Base-by-base conservation (phyloP, 2,797 vertebrate genomes). In the Cyprinodon diabolis region DNA sequence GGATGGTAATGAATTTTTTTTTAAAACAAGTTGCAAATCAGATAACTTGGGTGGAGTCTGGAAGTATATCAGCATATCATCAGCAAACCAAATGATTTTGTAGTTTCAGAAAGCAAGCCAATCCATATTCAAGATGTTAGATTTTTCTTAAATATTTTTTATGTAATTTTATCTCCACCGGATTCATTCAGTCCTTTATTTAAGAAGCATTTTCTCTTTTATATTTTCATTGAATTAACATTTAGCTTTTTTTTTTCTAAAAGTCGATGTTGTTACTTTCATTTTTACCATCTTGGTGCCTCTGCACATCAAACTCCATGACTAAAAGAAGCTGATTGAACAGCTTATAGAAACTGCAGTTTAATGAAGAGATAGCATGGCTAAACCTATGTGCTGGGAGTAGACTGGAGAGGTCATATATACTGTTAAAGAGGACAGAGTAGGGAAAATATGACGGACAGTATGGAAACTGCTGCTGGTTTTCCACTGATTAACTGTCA, bases 351-450 rank as follows among this genome's bases (percentile, higher is more conserved):
- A 80, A 80, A 81, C 86, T 71, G 86, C 72, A 19, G 77, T 71
- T 89, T 90, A 90, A 92, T 92, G 89, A 89, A 90, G 89, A 84
- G 84, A 83, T 83, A 85, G 82, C 86, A 90, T 75, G 78, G 81
- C 80, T 83, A 60, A 30, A 21, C 86, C 80, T 81, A 71, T 88
- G 90, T 93, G 91, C 90, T 87, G 86, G 80, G 76, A 82, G 73
- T 35, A 76, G 84, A 82, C 77, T 82, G 83, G 87, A 85, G 80
- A 78, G 85, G 84, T 87, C 71, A 45, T 90, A 84, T 86, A 89
- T 90, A 90, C 86, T 84, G 84, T 80, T 80, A 77, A 81, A 78
- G 82, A 77, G 82, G 81, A 77, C 60, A 17, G 77, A 76, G 84
- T 76, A 8, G 68, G 57, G 75, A 74, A 84, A 81, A 87, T 84